These are phyloP conservation scores for Discoglossus pictus DNA, from an alignment of 2,797 vertebrate genomes.

Conservation along the genomic window DNA sequence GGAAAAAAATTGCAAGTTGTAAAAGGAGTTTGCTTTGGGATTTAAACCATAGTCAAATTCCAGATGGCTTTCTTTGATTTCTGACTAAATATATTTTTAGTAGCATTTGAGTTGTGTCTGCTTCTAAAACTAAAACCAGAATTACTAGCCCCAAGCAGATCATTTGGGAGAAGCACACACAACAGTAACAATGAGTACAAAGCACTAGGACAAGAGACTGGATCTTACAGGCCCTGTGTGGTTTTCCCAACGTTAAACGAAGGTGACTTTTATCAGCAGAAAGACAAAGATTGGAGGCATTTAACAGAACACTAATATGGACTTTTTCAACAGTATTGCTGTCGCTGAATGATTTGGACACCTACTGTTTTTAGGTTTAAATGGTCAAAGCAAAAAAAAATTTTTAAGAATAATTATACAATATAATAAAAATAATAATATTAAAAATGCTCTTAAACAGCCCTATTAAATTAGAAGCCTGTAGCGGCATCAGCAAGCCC, in stretches of 20 bases:
- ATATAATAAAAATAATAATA: too few species aligned
- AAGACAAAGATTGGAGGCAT: neutral
- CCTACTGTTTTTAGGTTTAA: too few species aligned
- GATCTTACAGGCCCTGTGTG: neutral
- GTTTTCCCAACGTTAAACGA: neutral
- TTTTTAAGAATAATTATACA: too few species aligned
- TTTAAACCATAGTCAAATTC: neutral
- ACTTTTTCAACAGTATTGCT: neutral
- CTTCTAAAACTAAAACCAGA: slow-evolving; percentile 1
- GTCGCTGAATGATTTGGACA: too few species aligned
- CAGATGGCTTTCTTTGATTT: slow-evolving; percentile 1
- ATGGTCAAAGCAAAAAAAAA: too few species aligned
- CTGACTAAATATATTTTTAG: slow-evolving; percentile 7
- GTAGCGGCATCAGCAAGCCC: too few species aligned
- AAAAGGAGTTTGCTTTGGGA: slow-evolving; percentile 10
- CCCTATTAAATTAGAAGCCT: too few species aligned
- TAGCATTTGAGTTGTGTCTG: neutral
- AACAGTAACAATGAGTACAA: neutral
- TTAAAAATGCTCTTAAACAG: too few species aligned
- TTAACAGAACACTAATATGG: slow-evolving; percentile 1
- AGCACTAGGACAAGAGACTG: neutral
- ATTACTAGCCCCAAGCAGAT: slow-evolving; percentile 7
- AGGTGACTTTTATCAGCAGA: slow-evolving; percentile 2
- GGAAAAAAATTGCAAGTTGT: neutral
- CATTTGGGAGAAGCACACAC: neutral